Evolutionary conservation across 2,888 invertebrate genomes (phyloP), one percentile per base, ranked within the genome.

Genomic region (Neoascia interrupta): DNA sequence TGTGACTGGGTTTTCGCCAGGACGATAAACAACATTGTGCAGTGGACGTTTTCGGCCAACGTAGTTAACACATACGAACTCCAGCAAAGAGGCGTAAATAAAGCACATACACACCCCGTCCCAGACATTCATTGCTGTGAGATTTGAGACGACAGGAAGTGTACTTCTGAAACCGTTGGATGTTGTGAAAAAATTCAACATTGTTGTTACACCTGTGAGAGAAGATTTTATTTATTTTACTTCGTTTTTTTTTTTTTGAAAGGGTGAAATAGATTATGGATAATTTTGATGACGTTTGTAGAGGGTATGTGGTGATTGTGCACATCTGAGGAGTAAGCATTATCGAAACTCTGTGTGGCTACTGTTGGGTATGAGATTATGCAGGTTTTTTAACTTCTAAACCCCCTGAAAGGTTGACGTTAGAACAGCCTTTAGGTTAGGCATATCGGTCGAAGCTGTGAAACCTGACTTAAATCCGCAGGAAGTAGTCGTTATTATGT

Each of bases 101-200:
- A 97, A 97, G 90, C 96, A 97, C 97, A 97, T 97, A 89, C 97
- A 97, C 82, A 97, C 97, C 74, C 97, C 97, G 88, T 97, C 97
- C 97, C 97, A 97, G 54, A 97, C 96, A 90, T 97, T 97, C 97
- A 97, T 97, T 41, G 97, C 97, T 61, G 96, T 96, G 85, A 97
- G 90, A 89, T 97, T 97, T 60, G 97, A 97, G 81, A 97, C 97
- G 84, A 97, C 97, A 16, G 97, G 97, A 86, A 97, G 91, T 54
- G 96, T 97, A 84, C 95, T 95, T 86, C 96, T 94, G 90, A 96
- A 96, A 85, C 96, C 95, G 88, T 96, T 96, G 84, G 96, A 96
- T 87, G 97, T 97, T 85, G 97, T 97, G 94, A 97, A 97, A 93
- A 97, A 97, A 91, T 97, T 97, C 93, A 97, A 94, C 97, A 97